Evolutionary conservation across 2,888 invertebrate genomes (phyloP).

Genomic region (Microctonus brassicae): DNA sequence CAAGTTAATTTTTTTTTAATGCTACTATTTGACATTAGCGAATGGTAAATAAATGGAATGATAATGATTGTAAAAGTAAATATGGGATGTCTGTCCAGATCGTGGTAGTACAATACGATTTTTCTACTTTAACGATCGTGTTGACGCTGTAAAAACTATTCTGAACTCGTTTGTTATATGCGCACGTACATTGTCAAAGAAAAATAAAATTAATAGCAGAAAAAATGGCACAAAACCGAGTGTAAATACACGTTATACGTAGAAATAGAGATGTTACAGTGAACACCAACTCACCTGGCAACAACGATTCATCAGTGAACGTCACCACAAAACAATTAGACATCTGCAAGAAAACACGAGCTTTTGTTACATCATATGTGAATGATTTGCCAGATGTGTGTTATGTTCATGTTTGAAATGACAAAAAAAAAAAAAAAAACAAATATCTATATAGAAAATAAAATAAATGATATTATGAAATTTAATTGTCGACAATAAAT

Average conservation of each 20-base stretch:
- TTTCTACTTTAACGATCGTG: slow-evolving; percentile 45
- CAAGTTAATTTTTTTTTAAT: neutral
- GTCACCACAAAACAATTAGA: slow-evolving; percentile 55
- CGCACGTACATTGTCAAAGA: slow-evolving; percentile 18
- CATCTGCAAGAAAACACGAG: slow-evolving; percentile 47
- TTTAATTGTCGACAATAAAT: neutral
- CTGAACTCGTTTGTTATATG: slow-evolving; percentile 21
- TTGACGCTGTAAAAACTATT: slow-evolving; percentile 30
- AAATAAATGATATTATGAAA: neutral
- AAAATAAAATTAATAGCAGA: too few relatives aligned
- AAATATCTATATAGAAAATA: too few relatives aligned
- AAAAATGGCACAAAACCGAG: slow-evolving; percentile 32
- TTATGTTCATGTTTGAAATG: neutral
- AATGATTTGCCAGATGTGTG: neutral
- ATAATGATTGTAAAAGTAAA: neutral
- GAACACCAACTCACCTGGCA: slow-evolving; percentile 15
- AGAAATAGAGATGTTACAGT: slow-evolving; percentile 21
- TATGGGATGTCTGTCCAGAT: neutral
- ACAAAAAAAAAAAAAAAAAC: neutral
- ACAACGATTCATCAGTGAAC: slow-evolving; percentile 52
- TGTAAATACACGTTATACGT: slow-evolving; percentile 37
- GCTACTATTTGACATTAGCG: neutral
- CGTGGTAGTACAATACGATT: slow-evolving; percentile 32
- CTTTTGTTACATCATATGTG: neutral
- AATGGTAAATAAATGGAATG: neutral